Evolutionary conservation across 2,113 vertebrate genomes (phyloP), one percentile per base, ranked within the genome.

Genomic region (Thunnus maccoyii): DNA sequence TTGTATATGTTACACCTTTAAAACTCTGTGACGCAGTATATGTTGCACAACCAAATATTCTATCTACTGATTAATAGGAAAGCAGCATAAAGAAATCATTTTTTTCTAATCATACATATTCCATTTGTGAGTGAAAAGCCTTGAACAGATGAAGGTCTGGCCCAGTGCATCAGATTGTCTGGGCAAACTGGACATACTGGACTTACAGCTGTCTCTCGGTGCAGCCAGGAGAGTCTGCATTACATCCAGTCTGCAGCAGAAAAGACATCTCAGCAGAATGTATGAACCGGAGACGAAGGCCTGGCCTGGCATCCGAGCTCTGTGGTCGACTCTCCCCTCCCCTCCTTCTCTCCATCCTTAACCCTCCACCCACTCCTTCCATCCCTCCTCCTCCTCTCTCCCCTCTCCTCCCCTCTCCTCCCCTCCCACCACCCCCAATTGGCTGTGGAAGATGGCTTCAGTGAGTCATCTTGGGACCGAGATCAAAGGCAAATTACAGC

Each of bases 401-500:
- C 51, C 17, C n/a, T 57, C 66, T 66, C 63, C 70, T 52, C 70
- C 36, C 25, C 30, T 55, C 50, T 25, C 68, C 18, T n/a, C 60
- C 64, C 60, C 18, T 20, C 66, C 27, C 36, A 78, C 22, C 74
- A 27, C 79, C 86, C 85, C 76, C 89, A 80, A 84, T 92, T 94
- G 93, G 89, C 92, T 93, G 88, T 92, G 89, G 90, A 94, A 89
- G 91, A 92, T 92, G 92, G 93, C 92, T 94, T 94, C 93, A 92
- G 92, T 94, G 93, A 95, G 93, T 95, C 94, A 95, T 94, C 93
- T 92, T 94, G 92, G 94, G 93, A 94, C 91, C 71, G 86, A 93
- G 94, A 95, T 96, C 94, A 95, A 95, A 95, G 94, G 86, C 89
- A 94, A 95, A 96, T 95, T 95, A 95, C 90, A 91, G 92, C 93